phyloP scores from a whole-genome alignment of 2,797 vertebrate species.

The Propithecus deckenii region DNA sequence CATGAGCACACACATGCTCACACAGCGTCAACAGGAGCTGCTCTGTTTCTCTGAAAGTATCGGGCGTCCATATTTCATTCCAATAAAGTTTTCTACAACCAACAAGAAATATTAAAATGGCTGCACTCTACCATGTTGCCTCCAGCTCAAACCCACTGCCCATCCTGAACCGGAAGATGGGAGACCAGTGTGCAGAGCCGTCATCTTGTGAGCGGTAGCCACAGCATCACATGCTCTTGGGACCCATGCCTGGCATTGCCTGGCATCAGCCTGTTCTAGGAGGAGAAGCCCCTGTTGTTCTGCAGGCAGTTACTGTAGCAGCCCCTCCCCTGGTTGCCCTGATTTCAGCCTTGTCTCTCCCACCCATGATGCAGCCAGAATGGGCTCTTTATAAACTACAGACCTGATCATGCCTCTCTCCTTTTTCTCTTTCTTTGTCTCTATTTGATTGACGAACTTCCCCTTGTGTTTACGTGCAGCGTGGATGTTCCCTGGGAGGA shows the following conservation, averaged over 20 bases:
- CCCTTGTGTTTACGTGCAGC: neutral
- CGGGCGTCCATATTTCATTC: neutral
- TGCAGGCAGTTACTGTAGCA: accelerated
- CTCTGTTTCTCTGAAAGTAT: neutral
- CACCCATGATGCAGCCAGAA: neutral
- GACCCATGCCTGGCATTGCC: too few relatives aligned
- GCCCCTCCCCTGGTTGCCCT: neutral
- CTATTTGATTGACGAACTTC: neutral
- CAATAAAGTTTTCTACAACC: neutral
- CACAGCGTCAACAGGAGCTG: neutral
- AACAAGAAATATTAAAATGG: neutral
- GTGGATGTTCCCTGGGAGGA: neutral
- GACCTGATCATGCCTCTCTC: accelerated
- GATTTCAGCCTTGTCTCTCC: neutral
- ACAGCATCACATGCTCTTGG: neutral
- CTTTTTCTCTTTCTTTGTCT: neutral
- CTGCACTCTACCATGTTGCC: neutral
- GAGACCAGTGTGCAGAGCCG: neutral
- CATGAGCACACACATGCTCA: too few relatives aligned
- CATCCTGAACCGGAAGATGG: neutral
- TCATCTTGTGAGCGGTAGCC: neutral
- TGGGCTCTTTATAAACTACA: neutral
- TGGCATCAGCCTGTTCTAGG: neutral
- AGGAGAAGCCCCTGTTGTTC: neutral
- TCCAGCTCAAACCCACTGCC: neutral